These are phyloP conservation scores for Eptesicus fuscus DNA, from an alignment of 2,113 vertebrate genomes.

Conservation along the genomic window DNA sequence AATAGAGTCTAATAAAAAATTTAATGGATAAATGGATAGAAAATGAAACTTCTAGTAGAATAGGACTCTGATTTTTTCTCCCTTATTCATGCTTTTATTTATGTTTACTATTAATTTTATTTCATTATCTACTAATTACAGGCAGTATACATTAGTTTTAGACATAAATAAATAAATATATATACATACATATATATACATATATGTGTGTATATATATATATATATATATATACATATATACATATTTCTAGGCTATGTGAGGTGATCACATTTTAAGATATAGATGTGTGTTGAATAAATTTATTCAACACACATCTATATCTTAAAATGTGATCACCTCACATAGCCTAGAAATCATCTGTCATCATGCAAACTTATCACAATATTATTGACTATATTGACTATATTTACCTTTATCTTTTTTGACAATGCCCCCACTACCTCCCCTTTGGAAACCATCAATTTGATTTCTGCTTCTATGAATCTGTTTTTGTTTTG, in stretches of 20 bases:
- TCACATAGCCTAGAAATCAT: not conserved
- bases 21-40: not conserved
- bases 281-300: not conserved
- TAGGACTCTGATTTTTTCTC: not conserved
- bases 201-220: no score
- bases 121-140: not conserved
- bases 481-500: not conserved
- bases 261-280: not conserved
- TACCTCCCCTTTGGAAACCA: not conserved
- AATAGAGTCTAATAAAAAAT: not conserved
- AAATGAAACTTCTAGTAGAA: not conserved
- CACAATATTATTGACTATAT: not conserved
- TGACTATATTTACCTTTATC: not conserved
- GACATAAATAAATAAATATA: not conserved
- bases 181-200: no score
- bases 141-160: not conserved
- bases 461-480: not conserved
- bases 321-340: not conserved
- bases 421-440: not conserved
- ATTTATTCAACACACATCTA: not conserved
- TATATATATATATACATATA: no score
- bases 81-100: not conserved
- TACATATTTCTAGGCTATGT: not conserved
- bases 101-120: not conserved
- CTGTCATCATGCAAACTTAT: not conserved